Base-by-base conservation (phyloP, 2,113 vertebrate species). In the Syngnathoides biaculeatus region DNA sequence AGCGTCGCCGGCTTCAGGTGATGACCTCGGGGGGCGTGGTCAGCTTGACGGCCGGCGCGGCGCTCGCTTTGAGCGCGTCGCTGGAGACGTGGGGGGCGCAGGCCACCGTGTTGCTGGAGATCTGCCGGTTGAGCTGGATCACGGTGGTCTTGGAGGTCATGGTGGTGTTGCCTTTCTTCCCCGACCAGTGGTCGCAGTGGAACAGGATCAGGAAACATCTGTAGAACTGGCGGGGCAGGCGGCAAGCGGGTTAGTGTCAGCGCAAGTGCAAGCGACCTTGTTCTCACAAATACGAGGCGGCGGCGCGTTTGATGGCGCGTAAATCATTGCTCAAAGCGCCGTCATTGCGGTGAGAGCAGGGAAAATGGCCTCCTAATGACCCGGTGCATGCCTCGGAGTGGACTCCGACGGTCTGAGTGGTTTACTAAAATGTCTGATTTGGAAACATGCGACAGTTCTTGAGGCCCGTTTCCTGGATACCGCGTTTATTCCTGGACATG, bases 171-270 rank as follows among this genome's bases (percentile, higher is more conserved):
- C 81, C 82, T 0, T 84, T 86, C 43, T 73, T 62, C 5, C 58
- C 55, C 6, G 75, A 80, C 79, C 79, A 74, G 72, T 69, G 48
- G 0, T 88, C 63, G 56, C 92, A 93, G 65, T 85, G 89, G 73
- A 94, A 93, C 71, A 94, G 82, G 64, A 85, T 80, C 60, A 92
- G 85, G 89, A 94, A 94, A 80, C 93, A 95, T 82, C 85, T 92
- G 87, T 93, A 93, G 85, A 94, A 94, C 94, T 94, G 81, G 65
- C 75, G 15, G 10, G 59, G 58, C 50, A 70, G 55, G 38, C 7
- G 40, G 40, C 22, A n/a, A 22, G 39, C 8, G 40, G 22, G 22
- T 43, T 62, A 43, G 43, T 22, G 60, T 22, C 48, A 22, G 19
- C 9, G 47, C 20, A n/a, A 50, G 47, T 50, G 47, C 2, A 8